Evolutionary conservation across 2,888 invertebrate species (phyloP), one percentile per base, ranked within the genome.

Genomic region (Lepidonotus clava): DNA sequence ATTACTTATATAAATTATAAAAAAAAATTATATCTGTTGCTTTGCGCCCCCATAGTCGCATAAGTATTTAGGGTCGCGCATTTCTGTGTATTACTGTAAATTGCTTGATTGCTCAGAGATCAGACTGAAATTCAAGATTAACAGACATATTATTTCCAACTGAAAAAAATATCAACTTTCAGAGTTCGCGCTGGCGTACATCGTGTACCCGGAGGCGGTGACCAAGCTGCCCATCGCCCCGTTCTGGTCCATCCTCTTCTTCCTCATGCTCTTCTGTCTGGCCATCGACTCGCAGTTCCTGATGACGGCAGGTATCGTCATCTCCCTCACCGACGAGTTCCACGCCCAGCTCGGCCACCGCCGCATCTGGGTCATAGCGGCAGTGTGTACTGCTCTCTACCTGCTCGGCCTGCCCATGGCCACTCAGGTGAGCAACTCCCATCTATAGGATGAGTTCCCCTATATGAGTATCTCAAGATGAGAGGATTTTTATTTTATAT

Each of bases 351-450:
- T 88, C 24, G 46, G 76, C 14, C 40, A 46, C 6, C 34, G 76
- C 28, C n/a, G 87, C 0, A 41, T 86, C 18, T 38, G 41, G 56
- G 38, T 92, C 18, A 83, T 91, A 6, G 96, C 96, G 2, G 96
- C 96, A 1, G 94, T 94, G 34, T 97, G 97, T 93, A 91, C 95
- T 66, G 90, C 94, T 0, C 96, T 96, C 91, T 97, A 96, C 94
- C 89, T 97, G 18, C 94, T 96, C 67, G 97, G 96, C 0, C 92
- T 97, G 53, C 96, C 97, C 40, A 96, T 97, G 96, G 96, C 97
- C 92, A 96, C 96, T 92, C 90, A 92, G 91, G 94, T 94, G 88
- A 85, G 86, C 51, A 14, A 24, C 66, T 66, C 8, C 2, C 18
- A 46, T n/a, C n/a, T n/a, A n/a, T n/a, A n/a, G n/a, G n/a, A n/a